Evolutionary conservation across 1,140 invertebrate species (phyloP).

Genomic region (Drosophila nasuta): DNA sequence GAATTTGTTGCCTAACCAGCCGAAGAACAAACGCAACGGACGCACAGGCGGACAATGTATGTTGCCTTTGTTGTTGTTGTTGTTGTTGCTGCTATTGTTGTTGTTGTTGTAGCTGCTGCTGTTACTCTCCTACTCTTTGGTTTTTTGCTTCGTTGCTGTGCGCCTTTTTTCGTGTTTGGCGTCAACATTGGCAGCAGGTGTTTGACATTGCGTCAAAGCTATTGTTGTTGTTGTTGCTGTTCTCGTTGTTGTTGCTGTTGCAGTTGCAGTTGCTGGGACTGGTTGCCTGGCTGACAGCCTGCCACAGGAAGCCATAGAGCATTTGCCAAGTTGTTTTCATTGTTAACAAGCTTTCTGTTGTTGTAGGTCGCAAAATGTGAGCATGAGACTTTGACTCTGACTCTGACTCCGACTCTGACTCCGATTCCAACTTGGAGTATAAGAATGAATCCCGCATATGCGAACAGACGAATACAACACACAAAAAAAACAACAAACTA

Average conservation of each 20-base stretch:
- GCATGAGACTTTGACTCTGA: constrained; percentile 7
- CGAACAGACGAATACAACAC: constrained; percentile 7
- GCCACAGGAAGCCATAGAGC: constrained; percentile 82
- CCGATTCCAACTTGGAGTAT: background rate
- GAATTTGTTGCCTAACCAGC: constrained; percentile 82
- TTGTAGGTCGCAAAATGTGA: constrained; percentile 67
- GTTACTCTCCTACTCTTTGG: constrained; percentile 67
- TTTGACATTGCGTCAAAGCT: constrained; percentile 83
- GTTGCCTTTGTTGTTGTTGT: constrained; percentile 37
- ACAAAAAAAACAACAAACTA: background rate
- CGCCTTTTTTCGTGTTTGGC: constrained; percentile 79
- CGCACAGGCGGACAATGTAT: constrained; percentile 63
- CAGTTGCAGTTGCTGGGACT: constrained; percentile 49
- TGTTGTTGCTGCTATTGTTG: constrained; percentile 47
- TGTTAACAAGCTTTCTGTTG: constrained; percentile 80
- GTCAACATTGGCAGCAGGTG: constrained; percentile 82
- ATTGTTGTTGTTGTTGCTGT: constrained; percentile 54
- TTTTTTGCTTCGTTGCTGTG: constrained; percentile 62
- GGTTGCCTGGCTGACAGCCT: constrained; percentile 76
- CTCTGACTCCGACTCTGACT: background rate
- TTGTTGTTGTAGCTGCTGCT: constrained; percentile 53
- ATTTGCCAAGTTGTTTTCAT: constrained; percentile 81
- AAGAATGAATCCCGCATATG: constrained; percentile 22
- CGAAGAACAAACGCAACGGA: constrained; percentile 76
- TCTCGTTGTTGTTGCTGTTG: constrained; percentile 1